These are phyloP conservation scores for Euglossa dilemma DNA, from an alignment of 1,140 invertebrate species.

Conservation along the genomic window DNA sequence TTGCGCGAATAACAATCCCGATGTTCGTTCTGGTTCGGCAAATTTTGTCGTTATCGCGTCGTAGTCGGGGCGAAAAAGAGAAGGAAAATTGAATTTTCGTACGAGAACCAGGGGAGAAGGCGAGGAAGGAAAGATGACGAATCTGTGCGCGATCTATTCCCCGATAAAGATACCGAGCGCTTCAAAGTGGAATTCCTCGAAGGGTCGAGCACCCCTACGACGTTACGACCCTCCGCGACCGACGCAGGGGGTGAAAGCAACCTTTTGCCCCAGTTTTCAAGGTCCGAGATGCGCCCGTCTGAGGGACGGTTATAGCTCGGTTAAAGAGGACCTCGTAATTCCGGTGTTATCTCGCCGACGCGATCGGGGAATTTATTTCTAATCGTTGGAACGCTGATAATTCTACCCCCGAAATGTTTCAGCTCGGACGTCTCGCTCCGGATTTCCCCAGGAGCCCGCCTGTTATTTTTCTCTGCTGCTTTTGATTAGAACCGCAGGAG, in stretches of 20 bases:
- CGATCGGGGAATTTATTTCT: background rate
- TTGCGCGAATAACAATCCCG: background rate
- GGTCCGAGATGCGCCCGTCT: constrained; percentile 54
- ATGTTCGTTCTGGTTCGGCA: background rate
- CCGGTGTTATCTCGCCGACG: background rate
- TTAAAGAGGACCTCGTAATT: constrained; percentile 26
- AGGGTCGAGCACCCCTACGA: constrained; percentile 55
- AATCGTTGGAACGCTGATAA: background rate
- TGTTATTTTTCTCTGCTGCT: too few relatives aligned
- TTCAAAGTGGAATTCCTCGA: constrained; percentile 40
- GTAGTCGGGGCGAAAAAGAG: background rate
- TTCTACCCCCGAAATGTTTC: too few relatives aligned
- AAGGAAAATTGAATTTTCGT: background rate
- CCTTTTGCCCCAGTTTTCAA: constrained; percentile 74
- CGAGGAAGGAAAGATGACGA: background rate
- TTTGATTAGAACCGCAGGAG: background rate
- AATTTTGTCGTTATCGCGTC: too few relatives aligned
- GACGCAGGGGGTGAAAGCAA: constrained; percentile 38
- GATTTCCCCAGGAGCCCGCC: too few relatives aligned
- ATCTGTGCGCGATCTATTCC: constrained; percentile 17
- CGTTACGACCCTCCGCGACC: constrained; percentile 50
- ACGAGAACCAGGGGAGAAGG: background rate
- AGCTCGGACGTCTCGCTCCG: too few relatives aligned
- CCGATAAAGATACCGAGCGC: constrained; percentile 36
- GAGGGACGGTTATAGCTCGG: constrained; percentile 24